These are phyloP conservation scores for Mesocentrotus franciscanus DNA, from an alignment of 53 echinoderm and acorn worm species.

Conservation along the genomic window DNA sequence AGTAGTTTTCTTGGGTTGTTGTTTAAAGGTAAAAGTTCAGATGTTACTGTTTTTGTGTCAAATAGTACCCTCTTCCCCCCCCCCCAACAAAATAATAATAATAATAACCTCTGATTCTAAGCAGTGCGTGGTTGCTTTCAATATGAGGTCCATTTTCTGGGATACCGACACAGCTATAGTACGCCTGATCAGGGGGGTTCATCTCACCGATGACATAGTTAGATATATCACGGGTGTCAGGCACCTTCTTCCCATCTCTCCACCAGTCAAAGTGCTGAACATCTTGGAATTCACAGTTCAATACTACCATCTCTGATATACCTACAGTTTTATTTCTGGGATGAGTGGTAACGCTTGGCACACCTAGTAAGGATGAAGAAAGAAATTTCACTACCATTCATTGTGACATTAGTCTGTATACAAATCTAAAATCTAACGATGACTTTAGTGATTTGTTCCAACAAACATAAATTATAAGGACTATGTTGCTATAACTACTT, in stretches of 20 bases:
- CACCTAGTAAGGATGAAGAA: not conserved
- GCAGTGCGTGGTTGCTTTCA: not conserved
- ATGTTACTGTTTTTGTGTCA: no score
- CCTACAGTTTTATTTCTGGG: not conserved
- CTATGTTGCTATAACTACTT: no score
- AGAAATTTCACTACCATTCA: not conserved
- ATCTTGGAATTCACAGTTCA: not conserved
- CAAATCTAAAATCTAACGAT: no score
- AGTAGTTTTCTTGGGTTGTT: no score
- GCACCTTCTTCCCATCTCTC: not conserved
- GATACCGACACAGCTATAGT: not conserved
- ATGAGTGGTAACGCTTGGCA: not conserved
- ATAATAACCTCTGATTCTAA: not conserved
- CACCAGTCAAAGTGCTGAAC: not conserved
- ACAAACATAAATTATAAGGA: no score
- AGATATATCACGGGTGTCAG: not conserved
- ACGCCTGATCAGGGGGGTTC: not conserved
- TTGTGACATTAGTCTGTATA: no score
- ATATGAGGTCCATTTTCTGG: not conserved
- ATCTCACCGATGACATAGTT: not conserved
- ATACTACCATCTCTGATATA: not conserved
- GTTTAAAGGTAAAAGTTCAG: no score
- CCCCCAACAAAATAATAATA: no score
- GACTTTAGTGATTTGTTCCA: no score
- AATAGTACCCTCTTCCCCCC: not conserved